Base-by-base conservation (phyloP, 2,797 vertebrate genomes). In the Parotocinclus haroldoi region DNA sequence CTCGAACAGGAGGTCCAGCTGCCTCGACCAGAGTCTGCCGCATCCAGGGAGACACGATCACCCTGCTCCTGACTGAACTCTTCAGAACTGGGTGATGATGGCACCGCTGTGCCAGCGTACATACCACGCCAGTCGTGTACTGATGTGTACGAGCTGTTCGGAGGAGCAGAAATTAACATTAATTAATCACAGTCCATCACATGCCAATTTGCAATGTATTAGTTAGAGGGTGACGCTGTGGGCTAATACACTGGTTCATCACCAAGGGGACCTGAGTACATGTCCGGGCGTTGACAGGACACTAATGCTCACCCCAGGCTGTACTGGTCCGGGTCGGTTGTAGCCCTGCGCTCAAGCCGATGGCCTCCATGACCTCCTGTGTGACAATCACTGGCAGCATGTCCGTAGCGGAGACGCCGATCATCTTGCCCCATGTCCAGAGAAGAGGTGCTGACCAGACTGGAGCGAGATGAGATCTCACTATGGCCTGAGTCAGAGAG, bases 1-100 rank as follows among this genome's bases (percentile, higher is more conserved):
- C 96, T 99, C 0, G 97, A 99, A 77, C 97, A 99, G 13, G 96
- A 99, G 0, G 97, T 99, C 97, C 97, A 99, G 89, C 96, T 99
- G 59, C 97, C 96, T 0, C 96, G 94, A 57, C 97, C 97, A 0
- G 96, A 99, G 88, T 99, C 97, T 0, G 96, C 96, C 0, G 97
- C 96, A 8, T 98, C 97, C 0, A 99, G 90, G 0, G 97, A 99
- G 1, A 96, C 93, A 0, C 97, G 91, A 64, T 99, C 96, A 8
- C 96, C 96, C 79, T 98, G 95, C 83, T 98, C 96, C 79, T 98
- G 96, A 59, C 94, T 96, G 67, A 98, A 90, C 75, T 99, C 96
- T 81, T 99, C 96, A 7, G 95, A 92, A 79, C 95, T 98, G 59
- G 97, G 95, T 3, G 97, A 98, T 74, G 96, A 97, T 19, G 96